Base-by-base conservation (phyloP, 2,797 vertebrate genomes). In the Lacerta agilis region DNA sequence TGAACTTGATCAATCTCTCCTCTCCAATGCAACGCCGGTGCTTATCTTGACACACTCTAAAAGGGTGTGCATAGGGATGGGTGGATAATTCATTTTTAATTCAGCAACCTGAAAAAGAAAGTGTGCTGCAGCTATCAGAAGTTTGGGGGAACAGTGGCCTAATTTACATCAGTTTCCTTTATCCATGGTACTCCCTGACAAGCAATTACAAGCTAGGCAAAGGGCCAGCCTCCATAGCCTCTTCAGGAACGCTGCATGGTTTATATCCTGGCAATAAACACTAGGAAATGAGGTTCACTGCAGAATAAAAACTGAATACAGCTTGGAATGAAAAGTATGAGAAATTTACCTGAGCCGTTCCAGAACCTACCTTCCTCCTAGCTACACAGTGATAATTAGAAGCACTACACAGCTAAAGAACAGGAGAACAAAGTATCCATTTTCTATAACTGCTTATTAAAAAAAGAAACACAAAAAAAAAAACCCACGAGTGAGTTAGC, bases 121-220 rank as follows among this genome's bases (percentile, higher is more conserved):
- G 55, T 20, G 8, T 11, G 49, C 67, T 72, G 49, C 29, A 79
- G 20, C 20, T 33, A 45, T 25, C 23, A 64, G 45, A 80, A 80
- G 41, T 45, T 49, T 49, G 8, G n/a, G 49, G 58, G 20, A 83
- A 73, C 33, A 71, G 45, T 61, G n/a, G 64, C 38, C 25, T 87
- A 80, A 83, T 83, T 75, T 73, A 38, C 58, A 79, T 79, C 33
- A 25, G 45, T 73, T 79, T 10, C 25, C 43, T 25, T 79, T 73
- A 64, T 64, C 55, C n/a, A 64, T 36, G 38, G 36, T 45, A 71
- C 29, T 25, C 38, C 45, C 49, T 72, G 49, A 84, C 20, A 73
- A 79, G 79, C 36, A 83, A 41, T 86, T 83, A 86, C 82, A 66
- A 83, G 38, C 7, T 71, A 90, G 76, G 43, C 80, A 84, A 73